A percentile compares a stretch with the other conserved stretches of the same genome.
Conservation (phyloP, 2,113 vertebrate genomes). For the Abramis brama region DNA sequence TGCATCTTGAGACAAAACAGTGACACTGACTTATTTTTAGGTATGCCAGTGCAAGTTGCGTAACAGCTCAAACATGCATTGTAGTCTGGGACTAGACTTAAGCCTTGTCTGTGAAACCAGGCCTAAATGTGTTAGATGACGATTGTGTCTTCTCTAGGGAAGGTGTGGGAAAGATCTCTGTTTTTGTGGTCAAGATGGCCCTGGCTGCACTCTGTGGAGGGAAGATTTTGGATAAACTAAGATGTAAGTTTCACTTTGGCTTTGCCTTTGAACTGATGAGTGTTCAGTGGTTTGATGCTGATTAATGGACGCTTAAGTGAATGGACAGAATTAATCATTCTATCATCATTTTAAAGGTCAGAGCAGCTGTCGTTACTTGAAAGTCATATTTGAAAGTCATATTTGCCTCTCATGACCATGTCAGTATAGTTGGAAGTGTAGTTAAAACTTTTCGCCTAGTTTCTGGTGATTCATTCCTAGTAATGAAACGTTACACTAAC, state of each 20-base stretch:
- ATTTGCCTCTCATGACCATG: slow-evolving; percentile 27
- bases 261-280: slow-evolving; percentile 29
- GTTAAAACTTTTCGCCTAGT: background rate
- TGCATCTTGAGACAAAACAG: no score
- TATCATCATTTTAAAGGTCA: slow-evolving; percentile 50
- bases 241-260: slow-evolving; percentile 85
- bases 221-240: slow-evolving; percentile 98
- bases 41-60: no score
- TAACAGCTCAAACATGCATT: no score
- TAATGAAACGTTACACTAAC: background rate
- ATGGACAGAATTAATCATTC: slow-evolving; percentile 33
- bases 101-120: no score
- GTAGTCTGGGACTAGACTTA: no score
- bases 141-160: slow-evolving; percentile 82
- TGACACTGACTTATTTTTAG: no score
- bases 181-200: slow-evolving; percentile 94
- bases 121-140: background rate
- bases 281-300: slow-evolving; percentile 45
- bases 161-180: slow-evolving; percentile 90
- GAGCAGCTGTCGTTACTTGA: slow-evolving; percentile 39
- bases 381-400: slow-evolving; percentile 32
- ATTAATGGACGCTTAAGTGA: slow-evolving; percentile 40
- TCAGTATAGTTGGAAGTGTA: background rate
- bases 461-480: background rate
- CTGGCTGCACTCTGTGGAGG: slow-evolving; percentile 94